These are phyloP conservation scores for Eunapius fragilis DNA, from an alignment of 37 sponge, comb jelly and placozoan species.

Conservation along the genomic window DNA sequence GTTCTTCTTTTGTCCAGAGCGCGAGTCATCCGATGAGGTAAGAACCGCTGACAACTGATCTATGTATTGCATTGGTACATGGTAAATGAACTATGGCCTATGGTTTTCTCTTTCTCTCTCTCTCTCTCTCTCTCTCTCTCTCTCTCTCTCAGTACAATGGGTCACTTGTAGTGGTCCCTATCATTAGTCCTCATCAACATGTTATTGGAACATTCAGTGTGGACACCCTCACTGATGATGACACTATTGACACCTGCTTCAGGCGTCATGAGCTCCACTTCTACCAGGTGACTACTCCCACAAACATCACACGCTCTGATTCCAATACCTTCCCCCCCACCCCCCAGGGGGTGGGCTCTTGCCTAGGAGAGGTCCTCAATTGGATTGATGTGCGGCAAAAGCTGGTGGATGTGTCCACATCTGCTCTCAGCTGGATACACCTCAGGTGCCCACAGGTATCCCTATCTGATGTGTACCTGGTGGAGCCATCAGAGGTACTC, in stretches of 20 bases:
- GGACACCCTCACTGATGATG: slow-evolving; percentile 53
- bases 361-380: slow-evolving; percentile 56
- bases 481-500: slow-evolving; percentile 36
- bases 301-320: neutral
- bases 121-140: neutral
- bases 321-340: neutral
- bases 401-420: slow-evolving; percentile 43
- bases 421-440: slow-evolving; percentile 68
- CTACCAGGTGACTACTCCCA: slow-evolving; percentile 51
- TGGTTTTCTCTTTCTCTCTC: neutral
- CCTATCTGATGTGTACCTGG: slow-evolving; percentile 54
- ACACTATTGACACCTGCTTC: slow-evolving; percentile 23
- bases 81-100: too few relatives aligned
- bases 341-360: slow-evolving; percentile 67
- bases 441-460: slow-evolving; percentile 42
- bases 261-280: slow-evolving; percentile 62
- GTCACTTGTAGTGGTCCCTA: slow-evolving; percentile 73
- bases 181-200: slow-evolving; percentile 17
- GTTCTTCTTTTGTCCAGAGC: slow-evolving; percentile 48
- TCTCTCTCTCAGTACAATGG: slow-evolving; percentile 58
- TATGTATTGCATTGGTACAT: too few relatives aligned
- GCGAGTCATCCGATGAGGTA: slow-evolving; percentile 33
- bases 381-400: slow-evolving; percentile 42
- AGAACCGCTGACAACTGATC: too few relatives aligned
- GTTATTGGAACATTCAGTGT: slow-evolving; percentile 69